Conservation (phyloP, 2,888 invertebrate species). For the Drosophila mercatorum region DNA sequence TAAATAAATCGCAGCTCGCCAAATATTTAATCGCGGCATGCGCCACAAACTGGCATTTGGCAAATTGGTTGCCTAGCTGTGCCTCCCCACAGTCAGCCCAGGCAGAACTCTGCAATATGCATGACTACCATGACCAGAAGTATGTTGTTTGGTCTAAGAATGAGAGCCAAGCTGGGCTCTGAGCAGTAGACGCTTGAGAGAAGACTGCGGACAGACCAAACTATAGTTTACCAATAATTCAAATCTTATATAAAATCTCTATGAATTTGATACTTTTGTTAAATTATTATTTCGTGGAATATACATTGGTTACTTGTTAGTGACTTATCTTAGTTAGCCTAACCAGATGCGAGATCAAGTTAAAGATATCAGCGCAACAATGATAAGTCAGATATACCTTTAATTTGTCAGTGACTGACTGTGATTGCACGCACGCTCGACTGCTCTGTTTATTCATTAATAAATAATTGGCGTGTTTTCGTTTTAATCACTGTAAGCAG, state of each 20-base stretch:
- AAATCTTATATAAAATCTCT: background rate
- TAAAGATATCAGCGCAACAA: slow-evolving; percentile 2
- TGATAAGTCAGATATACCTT: slow-evolving; percentile 7
- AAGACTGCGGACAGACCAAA: background rate
- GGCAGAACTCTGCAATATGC: background rate
- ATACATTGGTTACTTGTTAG: background rate
- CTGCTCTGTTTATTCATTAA: slow-evolving; percentile 64
- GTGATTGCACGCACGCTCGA: slow-evolving; percentile 4
- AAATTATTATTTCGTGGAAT: background rate
- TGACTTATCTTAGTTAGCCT: background rate
- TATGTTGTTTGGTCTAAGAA: background rate
- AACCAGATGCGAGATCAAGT: background rate
- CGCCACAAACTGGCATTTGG: slow-evolving; percentile 47
- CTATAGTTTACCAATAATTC: background rate
- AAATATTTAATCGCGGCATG: slow-evolving; percentile 64
- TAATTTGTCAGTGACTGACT: background rate
- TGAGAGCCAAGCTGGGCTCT: background rate
- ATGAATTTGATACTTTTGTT: background rate
- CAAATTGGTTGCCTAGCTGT: slow-evolving; percentile 5
- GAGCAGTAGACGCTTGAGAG: background rate
- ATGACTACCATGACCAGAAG: slow-evolving; percentile 5
- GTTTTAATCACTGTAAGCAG: slow-evolving; percentile 60
- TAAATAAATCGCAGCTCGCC: slow-evolving; percentile 68
- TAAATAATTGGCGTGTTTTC: slow-evolving; percentile 66
- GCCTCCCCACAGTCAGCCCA: background rate